These are phyloP conservation scores for Semotilus atromaculatus DNA, from an alignment of 2,797 vertebrate genomes.

Conservation along the genomic window DNA sequence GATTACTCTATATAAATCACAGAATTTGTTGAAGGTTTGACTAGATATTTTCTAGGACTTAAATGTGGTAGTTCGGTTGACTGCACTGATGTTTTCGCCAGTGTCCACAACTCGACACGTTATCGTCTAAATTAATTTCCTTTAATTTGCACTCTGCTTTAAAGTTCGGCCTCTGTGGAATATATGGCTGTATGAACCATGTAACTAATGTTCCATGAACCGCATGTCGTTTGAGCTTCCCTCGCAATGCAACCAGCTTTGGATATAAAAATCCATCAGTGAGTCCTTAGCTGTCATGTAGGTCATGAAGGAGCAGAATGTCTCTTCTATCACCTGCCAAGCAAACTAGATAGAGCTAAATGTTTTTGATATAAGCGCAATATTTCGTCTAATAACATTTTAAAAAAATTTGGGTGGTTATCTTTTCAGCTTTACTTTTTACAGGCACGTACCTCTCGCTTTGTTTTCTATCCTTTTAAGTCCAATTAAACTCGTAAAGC, in stretches of 20 bases:
- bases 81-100: slow-evolving; percentile 2
- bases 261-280: slow-evolving; percentile 51
- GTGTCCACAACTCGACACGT: slow-evolving; percentile 20
- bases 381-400: slow-evolving; percentile 39
- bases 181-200: slow-evolving; percentile 25
- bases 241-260: slow-evolving; percentile 16
- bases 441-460: not conserved
- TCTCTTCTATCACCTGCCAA: slow-evolving; percentile 50
- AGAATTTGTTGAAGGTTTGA: not conserved
- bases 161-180: slow-evolving; percentile 34
- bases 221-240: slow-evolving; percentile 19
- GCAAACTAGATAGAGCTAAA: slow-evolving; percentile 43
- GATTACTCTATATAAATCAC: slow-evolving; percentile 3
- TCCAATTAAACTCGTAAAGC: slow-evolving; percentile 44
- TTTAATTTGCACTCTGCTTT: slow-evolving; percentile 32
- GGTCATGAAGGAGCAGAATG: slow-evolving; percentile 44
- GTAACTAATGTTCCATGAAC: slow-evolving; percentile 36
- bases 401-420: not conserved
- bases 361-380: slow-evolving; percentile 39
- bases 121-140: slow-evolving; percentile 15
- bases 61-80: not conserved
- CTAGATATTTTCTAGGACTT: not conserved
- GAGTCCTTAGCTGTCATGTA: slow-evolving; percentile 44
- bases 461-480: slow-evolving; percentile 18
- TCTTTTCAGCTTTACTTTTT: not conserved